These are phyloP conservation scores for Pheosia tremula DNA, from an alignment of 2,888 invertebrate genomes.

Conservation along the genomic window DNA sequence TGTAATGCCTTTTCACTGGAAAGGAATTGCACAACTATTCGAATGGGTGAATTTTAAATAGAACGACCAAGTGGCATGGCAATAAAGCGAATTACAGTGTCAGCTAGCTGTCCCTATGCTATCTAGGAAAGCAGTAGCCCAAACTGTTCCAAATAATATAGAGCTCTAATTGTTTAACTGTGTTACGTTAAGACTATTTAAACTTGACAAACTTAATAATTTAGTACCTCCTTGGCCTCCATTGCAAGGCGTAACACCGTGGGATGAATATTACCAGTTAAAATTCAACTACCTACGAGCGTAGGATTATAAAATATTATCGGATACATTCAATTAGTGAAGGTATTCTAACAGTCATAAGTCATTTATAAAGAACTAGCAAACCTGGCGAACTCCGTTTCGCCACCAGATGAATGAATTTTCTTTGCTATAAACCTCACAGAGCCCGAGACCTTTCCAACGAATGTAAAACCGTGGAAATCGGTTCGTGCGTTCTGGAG, in stretches of 20 bases:
- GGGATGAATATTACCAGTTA: too few relatives aligned
- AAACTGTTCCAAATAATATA: background rate
- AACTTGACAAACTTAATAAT: background rate
- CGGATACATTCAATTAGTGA: too few relatives aligned
- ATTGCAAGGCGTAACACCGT: background rate
- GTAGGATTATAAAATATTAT: too few relatives aligned
- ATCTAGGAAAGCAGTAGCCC: background rate
- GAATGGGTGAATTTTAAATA: slow-evolving; percentile 29
- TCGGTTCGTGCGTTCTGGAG: too few relatives aligned
- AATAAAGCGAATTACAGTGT: slow-evolving; percentile 19
- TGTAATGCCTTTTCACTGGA: slow-evolving; percentile 23
- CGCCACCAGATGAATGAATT: too few relatives aligned
- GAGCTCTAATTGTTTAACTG: background rate
- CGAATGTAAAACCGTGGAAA: too few relatives aligned
- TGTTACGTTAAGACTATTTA: background rate
- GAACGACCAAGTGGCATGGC: slow-evolving; percentile 21
- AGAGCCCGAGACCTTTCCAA: too few relatives aligned
- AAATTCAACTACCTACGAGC: too few relatives aligned
- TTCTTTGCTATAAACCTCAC: too few relatives aligned
- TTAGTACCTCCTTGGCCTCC: background rate
- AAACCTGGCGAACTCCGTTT: too few relatives aligned
- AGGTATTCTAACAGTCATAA: too few relatives aligned
- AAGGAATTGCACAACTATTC: slow-evolving; percentile 29
- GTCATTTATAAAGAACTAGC: too few relatives aligned
- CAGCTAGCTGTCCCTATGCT: background rate